These are phyloP conservation scores for Strigamia transsilvanica DNA, from an alignment of 2,888 invertebrate species.

Conservation along the genomic window DNA sequence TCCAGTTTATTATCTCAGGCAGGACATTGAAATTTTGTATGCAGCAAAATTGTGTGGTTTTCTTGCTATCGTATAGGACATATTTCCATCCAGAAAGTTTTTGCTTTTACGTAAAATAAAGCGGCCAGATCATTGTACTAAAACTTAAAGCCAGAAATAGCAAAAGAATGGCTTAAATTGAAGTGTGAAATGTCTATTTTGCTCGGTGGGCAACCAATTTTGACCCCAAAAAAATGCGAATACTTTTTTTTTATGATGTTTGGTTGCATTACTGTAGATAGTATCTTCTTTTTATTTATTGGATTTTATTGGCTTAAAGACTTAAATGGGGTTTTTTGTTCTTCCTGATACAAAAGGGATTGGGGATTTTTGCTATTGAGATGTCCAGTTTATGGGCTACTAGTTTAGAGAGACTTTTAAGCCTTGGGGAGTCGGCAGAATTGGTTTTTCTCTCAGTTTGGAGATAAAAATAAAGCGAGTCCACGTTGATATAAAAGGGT, in stretches of 20 bases:
- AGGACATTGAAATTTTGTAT: background rate
- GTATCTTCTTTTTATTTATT: background rate
- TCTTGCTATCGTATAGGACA: too few species aligned
- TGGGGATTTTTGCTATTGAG: conserved; percentile 24
- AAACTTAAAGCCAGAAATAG: too few species aligned
- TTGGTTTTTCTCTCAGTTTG: conserved; percentile 32
- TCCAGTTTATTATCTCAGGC: background rate
- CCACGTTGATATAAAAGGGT: conserved; percentile 4
- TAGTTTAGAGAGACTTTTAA: conserved; percentile 22
- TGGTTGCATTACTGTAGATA: too few species aligned
- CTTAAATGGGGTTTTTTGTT: background rate
- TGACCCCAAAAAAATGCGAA: too few species aligned
- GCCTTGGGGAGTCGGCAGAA: conserved; percentile 22
- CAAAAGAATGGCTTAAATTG: too few species aligned
- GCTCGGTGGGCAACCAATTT: too few species aligned
- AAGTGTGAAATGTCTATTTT: too few species aligned
- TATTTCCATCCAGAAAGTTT: too few species aligned
- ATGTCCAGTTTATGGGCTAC: conserved; percentile 36
- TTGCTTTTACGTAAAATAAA: too few species aligned
- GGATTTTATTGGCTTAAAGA: conserved; percentile 5
- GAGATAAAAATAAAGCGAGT: conserved; percentile 29
- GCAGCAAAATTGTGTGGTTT: too few species aligned
- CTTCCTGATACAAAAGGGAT: background rate
- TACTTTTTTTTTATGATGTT: too few species aligned
- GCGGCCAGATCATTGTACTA: too few species aligned